These are phyloP conservation scores for Drosophila dunni DNA, from an alignment of 1,140 invertebrate genomes.

Conservation along the genomic window DNA sequence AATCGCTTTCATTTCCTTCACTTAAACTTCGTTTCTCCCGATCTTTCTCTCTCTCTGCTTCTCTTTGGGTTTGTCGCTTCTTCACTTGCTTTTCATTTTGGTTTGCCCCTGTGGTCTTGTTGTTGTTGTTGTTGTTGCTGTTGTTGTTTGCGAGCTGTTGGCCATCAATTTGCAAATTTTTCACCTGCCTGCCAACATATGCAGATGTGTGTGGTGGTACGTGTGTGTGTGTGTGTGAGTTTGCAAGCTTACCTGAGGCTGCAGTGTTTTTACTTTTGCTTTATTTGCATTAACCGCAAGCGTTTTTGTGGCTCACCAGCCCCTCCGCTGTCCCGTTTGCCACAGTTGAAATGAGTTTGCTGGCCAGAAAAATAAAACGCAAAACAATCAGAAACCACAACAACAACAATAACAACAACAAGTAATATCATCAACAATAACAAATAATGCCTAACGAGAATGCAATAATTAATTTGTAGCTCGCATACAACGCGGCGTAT, in stretches of 20 bases:
- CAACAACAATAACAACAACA: constrained; percentile 8
- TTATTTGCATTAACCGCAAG: constrained; percentile 52
- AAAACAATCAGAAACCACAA: constrained; percentile 11
- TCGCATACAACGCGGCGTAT: constrained; percentile 24
- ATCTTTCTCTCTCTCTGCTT: not conserved
- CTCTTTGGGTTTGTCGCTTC: not conserved
- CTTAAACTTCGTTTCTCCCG: not conserved
- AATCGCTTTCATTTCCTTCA: constrained; percentile 36
- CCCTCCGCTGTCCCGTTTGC: not conserved
- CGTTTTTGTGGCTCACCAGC: constrained; percentile 26
- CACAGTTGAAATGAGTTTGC: constrained; percentile 42
- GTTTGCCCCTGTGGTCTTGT: not conserved
- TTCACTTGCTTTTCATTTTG: not conserved
- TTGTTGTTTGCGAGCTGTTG: constrained; percentile 33
- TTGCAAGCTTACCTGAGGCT: constrained; percentile 11
- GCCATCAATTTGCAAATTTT: constrained; percentile 56
- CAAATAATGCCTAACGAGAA: constrained; percentile 28
- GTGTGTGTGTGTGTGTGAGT: constrained; percentile 7
- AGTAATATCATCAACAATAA: constrained; percentile 11
- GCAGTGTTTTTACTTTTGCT: constrained; percentile 44
- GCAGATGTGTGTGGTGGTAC: not conserved
- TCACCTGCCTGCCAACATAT: constrained; percentile 17
- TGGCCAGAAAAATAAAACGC: constrained; percentile 17
- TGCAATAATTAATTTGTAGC: constrained; percentile 41
- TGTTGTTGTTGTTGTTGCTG: constrained; percentile 11